These are phyloP conservation scores for Dryoscopus gambensis DNA, from an alignment of 2,113 vertebrate genomes.

Conservation along the genomic window DNA sequence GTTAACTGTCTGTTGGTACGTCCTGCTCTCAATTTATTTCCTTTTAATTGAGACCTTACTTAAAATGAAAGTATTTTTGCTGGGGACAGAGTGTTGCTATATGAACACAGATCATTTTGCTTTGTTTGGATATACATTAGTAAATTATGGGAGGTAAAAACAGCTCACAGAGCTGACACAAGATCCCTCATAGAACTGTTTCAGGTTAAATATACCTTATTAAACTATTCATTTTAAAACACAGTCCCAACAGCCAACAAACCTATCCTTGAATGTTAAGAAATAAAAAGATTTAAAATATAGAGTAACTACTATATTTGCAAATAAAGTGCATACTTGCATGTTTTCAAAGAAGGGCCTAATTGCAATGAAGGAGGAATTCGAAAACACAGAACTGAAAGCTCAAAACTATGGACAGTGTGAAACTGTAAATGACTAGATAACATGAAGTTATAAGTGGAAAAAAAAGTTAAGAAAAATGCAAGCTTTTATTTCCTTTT, in stretches of 20 bases:
- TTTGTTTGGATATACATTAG: not conserved
- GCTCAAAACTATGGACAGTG: not conserved
- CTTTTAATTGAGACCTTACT: not conserved
- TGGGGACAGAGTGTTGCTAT: not conserved
- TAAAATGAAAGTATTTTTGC: not conserved
- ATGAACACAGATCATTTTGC: not conserved
- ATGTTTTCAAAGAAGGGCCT: not conserved
- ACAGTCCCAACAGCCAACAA: not conserved
- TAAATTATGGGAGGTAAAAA: not conserved
- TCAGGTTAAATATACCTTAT: not conserved
- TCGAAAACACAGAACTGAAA: not conserved
- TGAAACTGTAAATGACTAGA: not conserved
- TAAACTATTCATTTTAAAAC: not conserved
- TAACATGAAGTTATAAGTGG: not conserved
- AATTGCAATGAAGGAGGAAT: constrained; percentile 15
- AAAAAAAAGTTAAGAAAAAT: not conserved
- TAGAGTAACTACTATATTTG: not conserved
- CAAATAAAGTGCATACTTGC: not conserved
- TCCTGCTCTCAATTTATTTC: not conserved
- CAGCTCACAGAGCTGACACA: not conserved
- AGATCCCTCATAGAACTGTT: not conserved
- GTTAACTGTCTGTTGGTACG: not conserved
- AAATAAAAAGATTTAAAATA: not conserved
- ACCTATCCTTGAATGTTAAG: not conserved
- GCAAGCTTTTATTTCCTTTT: constrained; percentile 2